A percentile compares a stretch with the other conserved stretches of the same genome.
Evolutionary conservation across 2,888 invertebrate genomes (phyloP).

Genomic region (Liposcelis brunnea): DNA sequence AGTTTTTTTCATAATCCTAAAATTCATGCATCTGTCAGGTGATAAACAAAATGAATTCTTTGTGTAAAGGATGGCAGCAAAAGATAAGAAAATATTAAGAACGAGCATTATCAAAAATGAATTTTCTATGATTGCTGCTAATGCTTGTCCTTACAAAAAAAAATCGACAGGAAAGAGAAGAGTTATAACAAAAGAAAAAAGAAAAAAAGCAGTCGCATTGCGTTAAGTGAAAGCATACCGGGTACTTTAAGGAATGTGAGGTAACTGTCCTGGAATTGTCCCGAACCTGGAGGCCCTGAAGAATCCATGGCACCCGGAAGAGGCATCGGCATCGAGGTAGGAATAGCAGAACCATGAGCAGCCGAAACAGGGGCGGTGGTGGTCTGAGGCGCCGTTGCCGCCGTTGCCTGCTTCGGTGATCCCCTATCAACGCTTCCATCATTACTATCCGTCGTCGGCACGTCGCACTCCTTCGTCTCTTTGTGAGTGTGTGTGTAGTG

Average conservation of each 20-base stretch:
- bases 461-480: conserved; percentile 20
- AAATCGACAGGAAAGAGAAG: neutral
- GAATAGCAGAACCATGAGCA: conserved; percentile 35
- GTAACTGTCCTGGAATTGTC: conserved; percentile 37
- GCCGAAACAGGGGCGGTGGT: conserved; percentile 28
- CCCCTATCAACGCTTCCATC: neutral
- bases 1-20: too few species aligned
- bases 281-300: conserved; percentile 34
- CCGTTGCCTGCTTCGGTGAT: conserved; percentile 14
- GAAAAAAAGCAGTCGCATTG: conserved; percentile 12
- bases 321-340: too few species aligned
- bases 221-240: conserved; percentile 19
- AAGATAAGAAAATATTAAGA: too few species aligned
- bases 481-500: conserved; percentile 85
- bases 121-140: too few species aligned
- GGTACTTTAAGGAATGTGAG: conserved; percentile 27
- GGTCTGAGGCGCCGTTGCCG: conserved; percentile 23
- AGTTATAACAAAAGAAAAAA: conserved; percentile 7
- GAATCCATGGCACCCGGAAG: conserved; percentile 26
- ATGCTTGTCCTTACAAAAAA: neutral
- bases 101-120: too few species aligned
- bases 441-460: conserved; percentile 11
- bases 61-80: too few species aligned
- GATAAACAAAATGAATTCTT: too few species aligned
- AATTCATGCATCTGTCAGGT: too few species aligned